phyloP scores from a whole-genome alignment of 2,888 invertebrate genomes.

The Phengaris alcon region DNA sequence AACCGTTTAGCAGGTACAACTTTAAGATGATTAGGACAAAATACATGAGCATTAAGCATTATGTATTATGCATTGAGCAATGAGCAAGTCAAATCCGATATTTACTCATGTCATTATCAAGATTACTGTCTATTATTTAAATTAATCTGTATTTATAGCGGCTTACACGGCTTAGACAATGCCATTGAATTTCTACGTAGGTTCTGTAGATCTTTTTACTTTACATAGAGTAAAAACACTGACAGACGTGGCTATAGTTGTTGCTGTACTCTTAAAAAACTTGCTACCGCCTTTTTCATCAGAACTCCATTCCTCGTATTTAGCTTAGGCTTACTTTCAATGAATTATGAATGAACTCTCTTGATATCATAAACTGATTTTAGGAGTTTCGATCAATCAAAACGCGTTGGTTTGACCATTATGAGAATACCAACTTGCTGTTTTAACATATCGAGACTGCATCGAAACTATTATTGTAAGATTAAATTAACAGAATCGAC shows the following conservation, averaged over 20 bases:
- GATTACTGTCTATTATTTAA: conserved; percentile 25
- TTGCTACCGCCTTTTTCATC: no score
- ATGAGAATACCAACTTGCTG: no score
- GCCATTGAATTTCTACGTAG: not conserved
- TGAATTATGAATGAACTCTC: no score
- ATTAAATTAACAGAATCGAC: no score
- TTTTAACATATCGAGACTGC: no score
- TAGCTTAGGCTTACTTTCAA: no score
- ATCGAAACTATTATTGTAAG: no score
- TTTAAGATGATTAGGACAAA: not conserved
- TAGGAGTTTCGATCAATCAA: no score
- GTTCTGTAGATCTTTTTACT: not conserved
- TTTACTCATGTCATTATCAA: conserved; percentile 15
- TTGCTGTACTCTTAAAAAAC: no score
- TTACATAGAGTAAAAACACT: not conserved
- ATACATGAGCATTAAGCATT: not conserved
- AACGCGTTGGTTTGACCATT: no score
- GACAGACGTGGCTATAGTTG: not conserved
- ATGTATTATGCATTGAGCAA: not conserved
- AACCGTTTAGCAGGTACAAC: not conserved
- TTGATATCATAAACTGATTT: no score
- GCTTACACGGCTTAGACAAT: conserved; percentile 1
- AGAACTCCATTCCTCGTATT: no score
- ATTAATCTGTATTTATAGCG: conserved; percentile 17
- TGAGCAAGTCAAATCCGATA: conserved; percentile 17